A percentile compares a stretch with the other conserved stretches of the same genome.
Evolutionary conservation across 64 coral and sea anemone species (phyloP).

Genomic region (Montipora foliosa): DNA sequence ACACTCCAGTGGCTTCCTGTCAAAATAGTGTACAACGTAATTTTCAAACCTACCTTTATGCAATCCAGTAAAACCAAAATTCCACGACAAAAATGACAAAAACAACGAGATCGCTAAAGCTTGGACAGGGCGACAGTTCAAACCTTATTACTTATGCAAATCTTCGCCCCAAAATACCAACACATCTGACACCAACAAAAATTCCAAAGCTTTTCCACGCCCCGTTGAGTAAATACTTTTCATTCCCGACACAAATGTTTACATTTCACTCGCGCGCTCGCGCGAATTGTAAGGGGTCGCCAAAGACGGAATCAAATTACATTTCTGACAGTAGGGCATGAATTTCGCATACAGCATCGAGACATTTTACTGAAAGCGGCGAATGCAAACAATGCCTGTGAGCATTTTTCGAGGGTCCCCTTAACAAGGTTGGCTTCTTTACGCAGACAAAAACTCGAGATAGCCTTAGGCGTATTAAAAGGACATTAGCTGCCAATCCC

Average conservation of each 20-base stretch:
- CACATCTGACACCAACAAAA: conserved; percentile 51
- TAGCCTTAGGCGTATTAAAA: background rate
- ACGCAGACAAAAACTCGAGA: no score
- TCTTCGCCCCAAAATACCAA: conserved; percentile 48
- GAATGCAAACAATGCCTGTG: background rate
- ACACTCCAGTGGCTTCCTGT: conserved; percentile 4
- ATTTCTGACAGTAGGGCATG: background rate
- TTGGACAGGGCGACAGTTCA: conserved; percentile 10
- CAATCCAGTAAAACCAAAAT: background rate
- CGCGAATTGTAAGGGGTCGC: background rate
- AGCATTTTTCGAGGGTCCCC: background rate
- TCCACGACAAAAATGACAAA: background rate
- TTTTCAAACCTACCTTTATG: background rate
- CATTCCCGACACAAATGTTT: conserved; percentile 40
- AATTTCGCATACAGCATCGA: background rate
- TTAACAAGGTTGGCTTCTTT: no score
- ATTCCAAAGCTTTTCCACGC: conserved; percentile 71
- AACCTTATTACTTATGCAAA: conserved; percentile 69
- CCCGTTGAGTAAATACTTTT: conserved; percentile 75
- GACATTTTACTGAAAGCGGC: no score
- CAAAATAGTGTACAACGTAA: background rate
- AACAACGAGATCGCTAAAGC: background rate
- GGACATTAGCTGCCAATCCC: background rate
- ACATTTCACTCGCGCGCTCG: background rate
- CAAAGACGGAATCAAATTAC: background rate